A percentile compares a stretch with the other conserved stretches of the same genome.
phyloP scores from a whole-genome alignment of 2,113 vertebrate species.

The Lophura nycthemera region DNA sequence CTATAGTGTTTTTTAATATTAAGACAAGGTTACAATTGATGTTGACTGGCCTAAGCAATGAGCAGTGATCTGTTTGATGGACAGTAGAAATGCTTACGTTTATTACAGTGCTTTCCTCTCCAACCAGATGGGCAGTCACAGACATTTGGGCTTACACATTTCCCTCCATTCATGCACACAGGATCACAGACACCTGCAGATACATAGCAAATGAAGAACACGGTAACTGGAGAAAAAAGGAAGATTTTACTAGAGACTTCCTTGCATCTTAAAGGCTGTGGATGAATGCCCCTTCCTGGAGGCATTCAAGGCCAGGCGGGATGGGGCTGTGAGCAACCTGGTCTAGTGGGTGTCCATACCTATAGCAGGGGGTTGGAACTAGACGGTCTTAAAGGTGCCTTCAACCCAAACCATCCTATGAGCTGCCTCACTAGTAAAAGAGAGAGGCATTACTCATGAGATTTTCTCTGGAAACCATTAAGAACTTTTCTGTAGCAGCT shows the following conservation, averaged over 20 bases:
- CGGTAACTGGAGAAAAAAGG: neutral
- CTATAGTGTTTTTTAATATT: conserved; percentile 20
- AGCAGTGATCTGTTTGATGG: neutral
- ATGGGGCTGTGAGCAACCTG: no score
- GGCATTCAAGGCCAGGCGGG: no score
- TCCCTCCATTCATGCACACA: conserved; percentile 81
- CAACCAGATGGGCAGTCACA: conserved; percentile 83
- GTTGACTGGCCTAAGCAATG: neutral
- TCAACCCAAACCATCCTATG: neutral
- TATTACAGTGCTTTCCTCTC: conserved; percentile 75
- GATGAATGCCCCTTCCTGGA: no score
- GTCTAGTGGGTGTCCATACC: no score
- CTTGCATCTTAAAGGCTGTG: neutral
- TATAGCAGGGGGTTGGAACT: no score
- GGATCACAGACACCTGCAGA: conserved; percentile 84
- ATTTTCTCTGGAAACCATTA: conserved; percentile 28
- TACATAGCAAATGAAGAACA: neutral
- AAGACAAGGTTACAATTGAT: neutral
- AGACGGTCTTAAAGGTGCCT: no score
- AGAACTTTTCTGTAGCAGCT: conserved; percentile 7
- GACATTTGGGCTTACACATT: conserved; percentile 76
- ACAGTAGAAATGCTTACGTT: conserved; percentile 70
- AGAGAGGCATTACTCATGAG: conserved; percentile 8
- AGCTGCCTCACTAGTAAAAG: neutral
- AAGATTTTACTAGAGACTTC: neutral